A percentile compares a stretch with the other conserved stretches of the same genome.
phyloP scores from a whole-genome alignment of 2,113 vertebrate genomes.

The Microcebus tavaratra region DNA sequence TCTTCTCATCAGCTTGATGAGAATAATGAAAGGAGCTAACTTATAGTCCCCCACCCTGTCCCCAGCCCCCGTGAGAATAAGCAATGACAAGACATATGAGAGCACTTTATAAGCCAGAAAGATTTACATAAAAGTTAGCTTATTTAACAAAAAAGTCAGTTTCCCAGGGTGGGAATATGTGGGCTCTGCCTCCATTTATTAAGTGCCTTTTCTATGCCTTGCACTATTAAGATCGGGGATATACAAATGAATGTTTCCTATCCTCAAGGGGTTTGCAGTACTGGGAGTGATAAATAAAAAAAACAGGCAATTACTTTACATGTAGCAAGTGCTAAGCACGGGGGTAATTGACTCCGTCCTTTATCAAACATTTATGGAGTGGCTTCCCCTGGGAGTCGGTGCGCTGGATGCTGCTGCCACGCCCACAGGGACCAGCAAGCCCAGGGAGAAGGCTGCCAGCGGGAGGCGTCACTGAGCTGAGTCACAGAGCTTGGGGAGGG shows the following conservation, averaged over 20 bases:
- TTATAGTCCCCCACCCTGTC: neutral
- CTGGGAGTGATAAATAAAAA: slow-evolving; percentile 30
- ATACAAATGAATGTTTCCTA: slow-evolving; percentile 2
- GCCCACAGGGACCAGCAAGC: neutral
- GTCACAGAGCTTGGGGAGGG: neutral
- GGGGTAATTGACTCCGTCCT: slow-evolving; percentile 7
- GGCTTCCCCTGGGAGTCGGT: neutral
- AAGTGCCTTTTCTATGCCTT: neutral
- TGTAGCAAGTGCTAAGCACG: slow-evolving; percentile 7
- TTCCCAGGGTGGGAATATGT: neutral
- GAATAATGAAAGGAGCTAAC: neutral
- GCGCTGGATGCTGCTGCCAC: neutral
- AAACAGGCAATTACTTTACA: neutral
- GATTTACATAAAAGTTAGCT: neutral
- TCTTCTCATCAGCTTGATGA: neutral
- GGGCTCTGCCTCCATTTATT: neutral
- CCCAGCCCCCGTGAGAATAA: neutral
- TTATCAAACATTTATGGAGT: slow-evolving; percentile 54
- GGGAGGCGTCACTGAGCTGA: neutral
- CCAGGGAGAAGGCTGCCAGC: neutral
- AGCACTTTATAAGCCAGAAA: neutral
- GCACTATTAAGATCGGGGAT: neutral
- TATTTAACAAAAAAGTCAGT: neutral
- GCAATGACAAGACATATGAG: neutral
- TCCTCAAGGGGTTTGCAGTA: neutral